Base-by-base conservation (phyloP, 2,888 invertebrate genomes). In the Listrodromus nycthemerus region DNA sequence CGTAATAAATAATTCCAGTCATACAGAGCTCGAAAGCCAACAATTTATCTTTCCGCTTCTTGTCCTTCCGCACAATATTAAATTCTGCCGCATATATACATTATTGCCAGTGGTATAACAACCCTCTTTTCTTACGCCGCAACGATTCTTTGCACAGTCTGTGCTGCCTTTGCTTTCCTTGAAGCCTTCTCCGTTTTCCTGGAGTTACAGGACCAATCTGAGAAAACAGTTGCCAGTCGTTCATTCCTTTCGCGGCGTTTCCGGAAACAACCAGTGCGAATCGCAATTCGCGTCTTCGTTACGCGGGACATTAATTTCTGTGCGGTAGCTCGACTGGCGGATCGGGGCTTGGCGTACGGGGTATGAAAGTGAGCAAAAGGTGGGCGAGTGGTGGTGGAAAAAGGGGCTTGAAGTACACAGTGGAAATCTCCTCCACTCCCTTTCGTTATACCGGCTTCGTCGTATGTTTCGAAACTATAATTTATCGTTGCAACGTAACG, bases 281-380 rank as follows among this genome's bases (percentile, higher is more conserved):
- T 82, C 79, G 77, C 80, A 82, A 81, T 86, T 82, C 78, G 80
- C 84, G 85, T 84, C 79, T 82, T 85, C 79, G 81, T 85, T 84
- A 78, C 76, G 70, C 74, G 79, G 82, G 76, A 84, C 85, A 82
- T 85, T 85, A 84, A 85, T 85, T 85, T 85, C 79, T 79, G 66
- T 30, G 63, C 55, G 63, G 69, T 50, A 67, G 81, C 65, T 76
- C 70, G 77, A 81, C 48, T 33, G 65, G 30, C 52, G 61, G 61
- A 70, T 41, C 67, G 74, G 41, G 58, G 71, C 21, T 13, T 6
- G 61, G 76, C 50, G 61, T 76, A 71, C 76, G 52, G 69, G 71
- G 58, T 33, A 16, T 21, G 55, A 63, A 63, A 74, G 74, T 63
- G 74, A 63, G 61, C 74, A 74, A 74, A 74, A 61, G 61, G 63